Conservation (phyloP, 2,797 vertebrate genomes). For the Pseudocheirus occidentalis region DNA sequence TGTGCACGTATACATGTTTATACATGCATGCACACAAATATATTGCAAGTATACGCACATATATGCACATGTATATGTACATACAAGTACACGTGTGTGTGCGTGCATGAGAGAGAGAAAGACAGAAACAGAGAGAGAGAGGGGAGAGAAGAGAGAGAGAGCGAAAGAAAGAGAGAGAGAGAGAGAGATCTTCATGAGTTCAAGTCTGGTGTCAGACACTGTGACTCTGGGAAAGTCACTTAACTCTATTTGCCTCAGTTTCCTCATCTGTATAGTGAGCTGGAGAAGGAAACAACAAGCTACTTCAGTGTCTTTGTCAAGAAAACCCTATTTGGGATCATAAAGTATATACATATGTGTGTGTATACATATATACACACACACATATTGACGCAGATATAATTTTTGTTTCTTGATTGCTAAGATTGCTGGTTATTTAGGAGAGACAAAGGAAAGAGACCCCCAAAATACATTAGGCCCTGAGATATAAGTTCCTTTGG, state of each 20-base stretch:
- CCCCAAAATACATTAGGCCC: not conserved
- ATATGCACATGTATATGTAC: no score
- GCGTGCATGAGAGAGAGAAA: no score
- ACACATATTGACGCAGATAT: not conserved
- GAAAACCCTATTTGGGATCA: no score
- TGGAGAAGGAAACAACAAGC: not conserved
- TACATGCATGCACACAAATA: no score
- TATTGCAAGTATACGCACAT: no score
- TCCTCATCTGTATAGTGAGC: not conserved
- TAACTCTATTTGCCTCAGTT: not conserved
- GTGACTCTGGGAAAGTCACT: not conserved
- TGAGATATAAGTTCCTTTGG: not conserved
- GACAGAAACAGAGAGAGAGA: no score
- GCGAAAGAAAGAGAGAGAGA: no score
- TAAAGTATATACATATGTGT: no score
- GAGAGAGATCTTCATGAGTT: not conserved
- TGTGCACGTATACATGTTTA: not conserved
- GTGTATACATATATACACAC: not conserved
- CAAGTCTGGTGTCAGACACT: not conserved
- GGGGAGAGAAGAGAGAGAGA: no score
- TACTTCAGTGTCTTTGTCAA: no score
- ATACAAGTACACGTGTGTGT: no score
- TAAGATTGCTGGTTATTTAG: not conserved
- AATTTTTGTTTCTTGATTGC: not conserved
- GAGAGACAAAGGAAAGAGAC: not conserved